Evolutionary conservation across 2,797 vertebrate genomes (phyloP), one percentile per base, ranked within the genome.

Genomic region (Pygocentrus nattereri): DNA sequence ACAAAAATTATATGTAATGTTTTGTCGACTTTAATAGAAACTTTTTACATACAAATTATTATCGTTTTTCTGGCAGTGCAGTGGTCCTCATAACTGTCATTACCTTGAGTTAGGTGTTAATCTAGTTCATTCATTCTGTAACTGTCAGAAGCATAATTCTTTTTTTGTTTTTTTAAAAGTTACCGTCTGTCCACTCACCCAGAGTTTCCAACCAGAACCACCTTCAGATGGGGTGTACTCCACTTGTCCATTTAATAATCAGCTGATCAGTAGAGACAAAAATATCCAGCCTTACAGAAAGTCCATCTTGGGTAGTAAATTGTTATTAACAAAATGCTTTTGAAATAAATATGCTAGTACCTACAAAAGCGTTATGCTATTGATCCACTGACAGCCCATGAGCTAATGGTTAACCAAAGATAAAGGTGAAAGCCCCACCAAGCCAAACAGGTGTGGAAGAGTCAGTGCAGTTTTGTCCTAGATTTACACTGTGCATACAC

Each of bases 161-260:
- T 13, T 65, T 38, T 1, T 25, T 38, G 38, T 65, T 27, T 30
- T 31, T 31, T 31, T 0, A 41, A 19, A 23, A 6, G 19, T 49
- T 7, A 64, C 12, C 38, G 50, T 30, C 7, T 16, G 23, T n/a
- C 69, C 11, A 70, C 83, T 90, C 90, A 93, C 93, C 92, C 92
- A 5, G 92, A 92, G 85, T 86, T 90, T 68, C 93, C 93, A 27
- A 93, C 89, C 58, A 94, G 86, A 85, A 93, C 84, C 1, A 91
- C 44, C 86, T 94, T 94, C 73, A 93, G 64, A 5, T 84, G 85
- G 1, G 88, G 64, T 0, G 56, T 71, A 7, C 59, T 87, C 78
- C 67, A 72, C 16, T 80, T 82, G 3, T 27, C 86, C 91, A 90
- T 92, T 54, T 47, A 59, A 50, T 44, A 61, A 52, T 77, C 8